Base-by-base conservation (phyloP, 2,888 invertebrate species). In the Drosophila borborema region DNA sequence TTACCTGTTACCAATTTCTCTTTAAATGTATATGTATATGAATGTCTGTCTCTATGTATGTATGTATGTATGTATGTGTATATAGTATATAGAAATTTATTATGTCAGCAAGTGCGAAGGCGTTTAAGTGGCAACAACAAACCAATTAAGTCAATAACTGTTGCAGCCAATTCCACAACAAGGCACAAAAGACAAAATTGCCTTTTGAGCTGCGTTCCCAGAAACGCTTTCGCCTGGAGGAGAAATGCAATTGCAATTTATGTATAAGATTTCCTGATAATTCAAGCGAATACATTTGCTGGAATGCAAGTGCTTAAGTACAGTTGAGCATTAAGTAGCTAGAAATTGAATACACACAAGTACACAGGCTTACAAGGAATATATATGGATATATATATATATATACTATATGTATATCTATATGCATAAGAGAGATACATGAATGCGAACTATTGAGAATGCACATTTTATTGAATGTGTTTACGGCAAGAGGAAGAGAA, bases 401-500 rank as follows among this genome's bases (percentile, higher is more conserved):
- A 23, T 8, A 23, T 23, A 16, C 12, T 45, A 18, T 18, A 10
- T n/a, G 41, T 41, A 14, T 23, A 23, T 65, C 53, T 46, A 41
- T 67, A 48, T 48, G 46, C 58, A 71, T 72, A 34, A 53, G 12
- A 66, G 72, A 66, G 45, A 64, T 74, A 79, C 67, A 74, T 64
- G 69, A 78, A 80, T 82, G 84, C 77, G 73, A 79, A 74, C 64
- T 82, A 77, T 80, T 74, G 68, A 72, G 62, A 68, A 54, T 78
- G 88, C 84, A 90, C 87, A 83, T 84, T 86, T 85, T 87, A 88
- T 86, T 80, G 88, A 90, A 90, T 89, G 84, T 88, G 89, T 81
- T 72, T 55, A 38, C 40, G 43, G 28, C 45, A 31, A 12, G n/a
- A 45, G 51, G 3, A 63, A 41, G 28, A 9, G 16, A 53, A 59